Evolutionary conservation across 2,797 vertebrate species (phyloP), one percentile per base, ranked within the genome.

Genomic region (Schizopygopsis malacanthus): DNA sequence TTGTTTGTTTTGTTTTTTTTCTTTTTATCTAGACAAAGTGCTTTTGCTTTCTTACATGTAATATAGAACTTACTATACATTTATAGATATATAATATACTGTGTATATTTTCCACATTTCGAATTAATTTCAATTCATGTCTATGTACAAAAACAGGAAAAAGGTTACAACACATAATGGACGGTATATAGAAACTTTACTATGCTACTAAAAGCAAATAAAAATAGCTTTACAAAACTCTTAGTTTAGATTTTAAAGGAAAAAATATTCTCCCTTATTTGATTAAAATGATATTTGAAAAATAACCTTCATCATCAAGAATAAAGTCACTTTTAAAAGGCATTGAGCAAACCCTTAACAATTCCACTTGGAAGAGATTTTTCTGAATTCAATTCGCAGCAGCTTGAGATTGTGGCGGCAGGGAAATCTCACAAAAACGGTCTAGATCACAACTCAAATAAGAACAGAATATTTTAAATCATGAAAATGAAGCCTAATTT

Each of bases 1-100:
- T 92, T 39, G 33, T 10, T n/a, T 16, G 1, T 10, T 91, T 86
- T 86, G 79, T 77, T 93, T 92, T 78, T 93, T 94, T 92, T 89
- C 83, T 89, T 79, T 87, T 95, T 96, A 95, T 97, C 95, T 96
- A 96, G 93, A 98, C 97, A 99, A 99, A 99, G 98, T 99, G 97
- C 97, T 97, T 97, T 95, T 92, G 91, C 94, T 94, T 94, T 97
- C 95, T 97, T 97, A 97, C 96, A 97, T 96, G 96, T 95, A 94
- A 93, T 93, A 95, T 93, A 94, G 87, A 94, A 92, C 94, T 93
- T 92, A 92, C 95, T 97, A 95, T 95, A 96, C 91, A 94, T 97
- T 96, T 97, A 97, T 59, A 81, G 43, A 85, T 77, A 82, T 82
- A 82, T 65, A 77, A 83, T 95, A 93, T 92, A 94, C 43, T 43